Percentiles rank a stretch among this genome's conserved stretches.
Evolutionary conservation across 1,140 invertebrate species (phyloP).

Genomic region (Diachasma alloeum): DNA sequence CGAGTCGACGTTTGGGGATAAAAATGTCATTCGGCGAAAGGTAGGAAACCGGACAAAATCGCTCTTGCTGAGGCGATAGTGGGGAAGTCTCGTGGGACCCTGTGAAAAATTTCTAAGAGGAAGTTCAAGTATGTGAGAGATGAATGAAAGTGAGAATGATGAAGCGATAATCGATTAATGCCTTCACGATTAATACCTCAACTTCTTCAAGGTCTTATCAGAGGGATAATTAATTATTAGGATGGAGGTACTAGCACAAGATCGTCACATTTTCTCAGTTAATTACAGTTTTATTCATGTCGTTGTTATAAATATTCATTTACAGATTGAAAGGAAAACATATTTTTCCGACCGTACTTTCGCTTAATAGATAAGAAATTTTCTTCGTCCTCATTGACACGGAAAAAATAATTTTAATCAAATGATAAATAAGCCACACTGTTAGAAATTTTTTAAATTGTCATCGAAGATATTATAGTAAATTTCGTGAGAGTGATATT

Average conservation of each 20-base stretch:
- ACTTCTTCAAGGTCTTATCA: neutral
- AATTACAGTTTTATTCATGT: neutral
- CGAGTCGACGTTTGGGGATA: conserved; percentile 26
- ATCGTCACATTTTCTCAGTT: neutral
- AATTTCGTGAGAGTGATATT: too few relatives aligned
- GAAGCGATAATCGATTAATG: neutral
- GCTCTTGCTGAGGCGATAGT: conserved; percentile 10
- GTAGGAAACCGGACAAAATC: conserved; percentile 19
- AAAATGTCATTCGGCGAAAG: conserved; percentile 34
- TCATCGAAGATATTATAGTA: too few relatives aligned
- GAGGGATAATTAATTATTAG: neutral
- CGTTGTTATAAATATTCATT: too few relatives aligned
- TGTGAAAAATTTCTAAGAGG: neutral
- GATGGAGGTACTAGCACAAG: neutral
- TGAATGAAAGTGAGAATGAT: conserved; percentile 4
- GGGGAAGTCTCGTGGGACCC: neutral
- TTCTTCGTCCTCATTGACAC: too few relatives aligned
- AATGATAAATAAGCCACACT: too few relatives aligned
- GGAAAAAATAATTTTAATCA: too few relatives aligned
- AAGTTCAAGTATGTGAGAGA: neutral
- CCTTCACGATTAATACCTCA: neutral
- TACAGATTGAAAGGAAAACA: too few relatives aligned
- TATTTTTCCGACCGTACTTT: too few relatives aligned
- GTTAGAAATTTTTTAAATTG: too few relatives aligned
- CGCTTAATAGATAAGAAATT: too few relatives aligned